Evolutionary conservation across 2,888 invertebrate species (phyloP).

Genomic region (Dryococelus australis): DNA sequence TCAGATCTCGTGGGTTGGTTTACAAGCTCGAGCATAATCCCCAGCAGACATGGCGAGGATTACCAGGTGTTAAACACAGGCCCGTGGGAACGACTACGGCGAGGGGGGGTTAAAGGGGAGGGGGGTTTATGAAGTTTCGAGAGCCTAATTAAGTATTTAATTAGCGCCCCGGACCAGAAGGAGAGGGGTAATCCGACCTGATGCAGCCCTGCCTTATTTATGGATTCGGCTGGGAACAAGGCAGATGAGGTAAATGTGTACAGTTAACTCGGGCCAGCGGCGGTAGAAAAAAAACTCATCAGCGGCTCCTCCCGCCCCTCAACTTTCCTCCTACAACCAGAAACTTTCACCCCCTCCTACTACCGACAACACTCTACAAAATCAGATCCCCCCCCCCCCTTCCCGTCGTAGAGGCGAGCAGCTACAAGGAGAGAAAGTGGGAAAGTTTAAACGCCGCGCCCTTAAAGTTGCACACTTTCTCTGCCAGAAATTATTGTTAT

Average conservation of each 20-base stretch:
- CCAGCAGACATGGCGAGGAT: background rate
- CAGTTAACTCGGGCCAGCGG: background rate
- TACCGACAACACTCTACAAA: background rate
- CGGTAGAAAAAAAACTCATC: background rate
- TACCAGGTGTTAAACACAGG: slow-evolving; percentile 6
- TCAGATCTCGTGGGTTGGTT: background rate
- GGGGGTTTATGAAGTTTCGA: background rate
- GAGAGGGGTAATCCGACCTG: background rate
- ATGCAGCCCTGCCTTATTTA: background rate
- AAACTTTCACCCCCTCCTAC: background rate
- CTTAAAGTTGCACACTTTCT: background rate
- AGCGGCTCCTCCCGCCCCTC: background rate
- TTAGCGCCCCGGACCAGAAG: background rate
- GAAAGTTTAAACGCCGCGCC: background rate
- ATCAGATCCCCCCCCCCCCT: background rate
- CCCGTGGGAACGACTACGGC: background rate
- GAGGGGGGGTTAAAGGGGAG: background rate
- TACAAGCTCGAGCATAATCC: background rate
- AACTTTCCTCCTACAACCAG: background rate
- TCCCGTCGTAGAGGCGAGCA: background rate
- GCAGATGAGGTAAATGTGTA: background rate
- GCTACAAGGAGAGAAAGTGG: background rate
- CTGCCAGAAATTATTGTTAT: background rate
- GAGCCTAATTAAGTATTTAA: slow-evolving; percentile 16
- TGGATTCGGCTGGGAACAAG: background rate